Percentiles rank a stretch among this genome's conserved stretches.
Evolutionary conservation across 2,888 invertebrate genomes (phyloP).

Genomic region (Sarcophaga subvicina): DNA sequence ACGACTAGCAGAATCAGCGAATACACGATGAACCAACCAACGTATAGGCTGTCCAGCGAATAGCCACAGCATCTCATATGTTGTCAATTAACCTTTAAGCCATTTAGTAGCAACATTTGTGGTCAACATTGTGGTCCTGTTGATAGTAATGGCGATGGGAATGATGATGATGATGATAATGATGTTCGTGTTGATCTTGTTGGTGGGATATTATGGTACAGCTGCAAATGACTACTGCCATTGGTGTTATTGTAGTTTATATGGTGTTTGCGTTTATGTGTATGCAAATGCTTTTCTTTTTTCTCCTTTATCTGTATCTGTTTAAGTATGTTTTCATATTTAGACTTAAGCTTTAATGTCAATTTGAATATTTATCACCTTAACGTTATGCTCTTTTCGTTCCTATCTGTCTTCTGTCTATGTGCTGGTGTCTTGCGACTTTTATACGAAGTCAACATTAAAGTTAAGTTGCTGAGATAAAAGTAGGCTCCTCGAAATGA

Average conservation of each 20-base stretch:
- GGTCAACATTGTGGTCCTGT: constrained; percentile 35
- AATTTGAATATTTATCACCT: constrained; percentile 69
- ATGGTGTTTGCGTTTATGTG: constrained; percentile 26
- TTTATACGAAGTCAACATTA: constrained; percentile 38
- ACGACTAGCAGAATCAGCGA: constrained; percentile 12
- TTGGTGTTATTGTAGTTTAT: constrained; percentile 40
- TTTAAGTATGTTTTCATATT: constrained; percentile 47
- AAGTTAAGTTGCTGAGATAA: constrained; percentile 36
- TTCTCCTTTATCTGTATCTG: constrained; percentile 12
- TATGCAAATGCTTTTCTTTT: constrained; percentile 50
- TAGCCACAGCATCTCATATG: constrained; percentile 33
- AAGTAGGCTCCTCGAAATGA: not conserved
- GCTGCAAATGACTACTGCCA: not conserved
- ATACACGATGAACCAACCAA: constrained; percentile 34
- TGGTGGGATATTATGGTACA: not conserved
- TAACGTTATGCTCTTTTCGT: constrained; percentile 8
- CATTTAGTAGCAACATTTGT: constrained; percentile 56
- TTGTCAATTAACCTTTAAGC: constrained; percentile 66
- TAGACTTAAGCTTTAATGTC: constrained; percentile 64
- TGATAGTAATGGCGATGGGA: constrained; percentile 26
- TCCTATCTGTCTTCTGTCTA: not conserved
- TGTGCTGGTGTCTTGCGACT: not conserved
- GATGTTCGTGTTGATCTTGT: not conserved
- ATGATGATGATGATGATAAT: constrained; percentile 43
- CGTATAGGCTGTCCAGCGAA: not conserved